Evolutionary conservation across 2,113 vertebrate species (phyloP).

Genomic region (Oryzias javanicus): DNA sequence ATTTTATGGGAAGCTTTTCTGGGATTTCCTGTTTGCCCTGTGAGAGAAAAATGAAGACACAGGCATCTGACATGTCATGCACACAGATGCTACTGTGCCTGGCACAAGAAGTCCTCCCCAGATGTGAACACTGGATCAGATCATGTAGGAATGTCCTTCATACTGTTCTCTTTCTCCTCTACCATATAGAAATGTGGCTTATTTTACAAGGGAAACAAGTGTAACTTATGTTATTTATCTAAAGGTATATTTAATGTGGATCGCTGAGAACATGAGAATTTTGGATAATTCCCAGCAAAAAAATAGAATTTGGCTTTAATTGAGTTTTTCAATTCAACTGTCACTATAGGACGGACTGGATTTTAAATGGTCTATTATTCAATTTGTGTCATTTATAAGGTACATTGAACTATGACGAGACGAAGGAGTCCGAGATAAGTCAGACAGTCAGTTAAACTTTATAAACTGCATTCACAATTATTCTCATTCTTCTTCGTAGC

Average conservation of each 20-base stretch:
- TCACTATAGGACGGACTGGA: no score
- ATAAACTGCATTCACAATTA: no score
- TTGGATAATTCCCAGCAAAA: slow-evolving; percentile 1
- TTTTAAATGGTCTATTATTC: no score
- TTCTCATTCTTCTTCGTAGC: no score
- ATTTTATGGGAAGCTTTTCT: slow-evolving; percentile 39
- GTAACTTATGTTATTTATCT: no score
- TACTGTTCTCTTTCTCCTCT: slow-evolving; percentile 5
- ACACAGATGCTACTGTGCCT: slow-evolving; percentile 31
- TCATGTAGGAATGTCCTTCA: slow-evolving; percentile 9
- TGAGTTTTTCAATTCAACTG: no score
- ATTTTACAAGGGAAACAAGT: background rate
- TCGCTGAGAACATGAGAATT: background rate
- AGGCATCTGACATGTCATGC: slow-evolving; percentile 24
- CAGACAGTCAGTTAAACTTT: no score
- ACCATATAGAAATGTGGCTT: slow-evolving; percentile 9
- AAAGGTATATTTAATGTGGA: background rate
- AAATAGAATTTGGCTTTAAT: background rate
- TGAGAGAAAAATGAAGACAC: slow-evolving; percentile 22
- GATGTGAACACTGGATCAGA: slow-evolving; percentile 37
- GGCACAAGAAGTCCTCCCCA: slow-evolving; percentile 35
- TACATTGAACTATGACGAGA: no score
- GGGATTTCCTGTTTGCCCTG: slow-evolving; percentile 27
- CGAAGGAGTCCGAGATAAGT: no score
- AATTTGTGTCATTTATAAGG: no score